These are phyloP conservation scores for Drosophila rellima DNA, from an alignment of 2,888 invertebrate genomes.

Conservation along the genomic window DNA sequence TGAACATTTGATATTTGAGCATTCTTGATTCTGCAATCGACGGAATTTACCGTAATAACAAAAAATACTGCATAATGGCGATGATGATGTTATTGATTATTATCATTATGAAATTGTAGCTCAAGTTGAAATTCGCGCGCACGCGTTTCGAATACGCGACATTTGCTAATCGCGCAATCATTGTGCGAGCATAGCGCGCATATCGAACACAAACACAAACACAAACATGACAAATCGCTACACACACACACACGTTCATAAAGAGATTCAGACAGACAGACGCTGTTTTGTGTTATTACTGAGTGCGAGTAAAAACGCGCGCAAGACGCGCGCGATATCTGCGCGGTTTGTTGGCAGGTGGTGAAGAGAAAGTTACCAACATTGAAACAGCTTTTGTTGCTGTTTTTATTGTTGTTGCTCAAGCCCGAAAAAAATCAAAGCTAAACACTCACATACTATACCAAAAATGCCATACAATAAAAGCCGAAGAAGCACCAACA, in stretches of 20 bases:
- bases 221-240: conserved; percentile 49
- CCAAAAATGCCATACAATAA: conserved; percentile 54
- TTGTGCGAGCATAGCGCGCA: conserved; percentile 47
- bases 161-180: conserved; percentile 75
- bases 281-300: conserved; percentile 27
- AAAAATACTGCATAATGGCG: conserved; percentile 21
- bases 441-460: conserved; percentile 36
- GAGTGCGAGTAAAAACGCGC: conserved; percentile 58
- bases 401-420: conserved; percentile 57
- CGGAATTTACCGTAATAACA: conserved; percentile 18
- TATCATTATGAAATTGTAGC: conserved; percentile 71
- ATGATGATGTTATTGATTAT: conserved; percentile 36
- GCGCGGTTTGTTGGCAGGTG: conserved; percentile 68
- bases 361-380: conserved; percentile 79
- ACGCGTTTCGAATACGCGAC: conserved; percentile 76
- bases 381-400: conserved; percentile 72
- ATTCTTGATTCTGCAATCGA: background rate
- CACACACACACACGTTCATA: conserved; percentile 4
- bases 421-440: conserved; percentile 54
- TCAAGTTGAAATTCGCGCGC: conserved; percentile 62
- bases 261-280: conserved; percentile 8
- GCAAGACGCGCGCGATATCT: conserved; percentile 38
- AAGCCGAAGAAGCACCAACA: conserved; percentile 44
- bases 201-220: conserved; percentile 54
- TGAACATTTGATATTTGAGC: background rate